Evolutionary conservation across 2,888 invertebrate species (phyloP).

Genomic region (Sphaerophoria rueppellii): DNA sequence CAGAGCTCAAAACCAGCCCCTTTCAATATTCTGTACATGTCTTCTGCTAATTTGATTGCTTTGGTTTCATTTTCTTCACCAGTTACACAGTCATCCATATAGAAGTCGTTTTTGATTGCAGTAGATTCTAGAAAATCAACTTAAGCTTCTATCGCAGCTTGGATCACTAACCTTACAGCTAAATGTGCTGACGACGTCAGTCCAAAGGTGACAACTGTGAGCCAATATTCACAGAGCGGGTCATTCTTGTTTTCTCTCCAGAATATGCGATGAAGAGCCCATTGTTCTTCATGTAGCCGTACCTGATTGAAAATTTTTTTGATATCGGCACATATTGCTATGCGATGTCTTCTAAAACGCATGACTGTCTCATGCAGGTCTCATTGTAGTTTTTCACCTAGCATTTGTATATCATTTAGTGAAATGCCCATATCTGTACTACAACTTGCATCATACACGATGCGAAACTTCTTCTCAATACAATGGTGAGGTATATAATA

Average conservation of each 20-base stretch:
- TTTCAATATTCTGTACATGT: conserved; percentile 21
- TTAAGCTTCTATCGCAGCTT: conserved; percentile 22
- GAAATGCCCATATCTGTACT: too few relatives aligned
- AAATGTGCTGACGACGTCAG: conserved; percentile 44
- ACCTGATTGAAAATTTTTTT: too few relatives aligned
- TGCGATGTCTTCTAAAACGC: too few relatives aligned
- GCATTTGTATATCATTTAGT: too few relatives aligned
- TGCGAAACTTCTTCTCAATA: not conserved
- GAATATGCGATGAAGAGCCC: not conserved
- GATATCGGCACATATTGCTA: too few relatives aligned
- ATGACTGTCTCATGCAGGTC: too few relatives aligned
- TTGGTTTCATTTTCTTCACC: not conserved
- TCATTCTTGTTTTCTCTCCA: conserved; percentile 19
- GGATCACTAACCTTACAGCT: conserved; percentile 22
- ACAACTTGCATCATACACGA: too few relatives aligned
- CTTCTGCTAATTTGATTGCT: conserved; percentile 33
- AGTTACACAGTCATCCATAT: conserved; percentile 49
- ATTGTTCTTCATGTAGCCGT: too few relatives aligned
- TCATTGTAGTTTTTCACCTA: too few relatives aligned
- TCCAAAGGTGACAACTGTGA: conserved; percentile 43
- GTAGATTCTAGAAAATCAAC: conserved; percentile 29
- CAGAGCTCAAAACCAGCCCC: conserved; percentile 29
- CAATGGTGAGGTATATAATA: conserved; percentile 26
- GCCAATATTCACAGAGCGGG: conserved; percentile 35
- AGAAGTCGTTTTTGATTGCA: not conserved